Conservation (phyloP, 2,888 invertebrate species). For the Ellobium chinense region DNA sequence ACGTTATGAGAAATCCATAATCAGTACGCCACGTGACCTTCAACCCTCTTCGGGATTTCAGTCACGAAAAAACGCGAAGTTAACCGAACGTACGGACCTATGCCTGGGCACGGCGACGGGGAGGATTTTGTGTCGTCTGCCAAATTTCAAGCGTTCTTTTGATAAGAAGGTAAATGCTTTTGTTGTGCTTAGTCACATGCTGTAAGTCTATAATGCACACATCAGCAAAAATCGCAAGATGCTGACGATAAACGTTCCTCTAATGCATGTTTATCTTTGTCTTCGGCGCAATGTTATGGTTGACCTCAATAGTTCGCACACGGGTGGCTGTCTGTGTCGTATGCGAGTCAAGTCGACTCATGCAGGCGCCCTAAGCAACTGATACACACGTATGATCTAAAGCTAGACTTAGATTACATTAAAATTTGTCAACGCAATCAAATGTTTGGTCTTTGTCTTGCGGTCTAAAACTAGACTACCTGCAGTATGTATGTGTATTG, state of each 20-base stretch:
- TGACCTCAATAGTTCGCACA: conserved; percentile 16
- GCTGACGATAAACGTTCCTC: no score
- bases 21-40: conserved; percentile 17
- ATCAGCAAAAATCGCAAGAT: no score
- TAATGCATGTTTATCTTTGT: conserved; percentile 24
- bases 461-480: no score
- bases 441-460: no score
- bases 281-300: background rate
- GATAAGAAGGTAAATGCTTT: conserved; percentile 3
- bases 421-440: no score
- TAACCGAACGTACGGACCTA: conserved; percentile 11
- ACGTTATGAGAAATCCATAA: conserved; percentile 19
- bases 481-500: no score
- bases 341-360: no score
- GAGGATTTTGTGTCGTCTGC: conserved; percentile 8
- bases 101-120: conserved; percentile 18
- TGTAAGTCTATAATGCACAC: no score
- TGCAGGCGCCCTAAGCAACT: no score
- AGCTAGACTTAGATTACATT: no score
- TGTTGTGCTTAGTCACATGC: no score
- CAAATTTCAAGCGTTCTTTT: background rate
- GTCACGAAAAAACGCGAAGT: conserved; percentile 22
- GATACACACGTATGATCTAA: no score
- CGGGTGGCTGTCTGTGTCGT: background rate
- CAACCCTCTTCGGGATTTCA: background rate